phyloP scores from a whole-genome alignment of 2,888 invertebrate species.

The Drosophila quasianomalipes region DNA sequence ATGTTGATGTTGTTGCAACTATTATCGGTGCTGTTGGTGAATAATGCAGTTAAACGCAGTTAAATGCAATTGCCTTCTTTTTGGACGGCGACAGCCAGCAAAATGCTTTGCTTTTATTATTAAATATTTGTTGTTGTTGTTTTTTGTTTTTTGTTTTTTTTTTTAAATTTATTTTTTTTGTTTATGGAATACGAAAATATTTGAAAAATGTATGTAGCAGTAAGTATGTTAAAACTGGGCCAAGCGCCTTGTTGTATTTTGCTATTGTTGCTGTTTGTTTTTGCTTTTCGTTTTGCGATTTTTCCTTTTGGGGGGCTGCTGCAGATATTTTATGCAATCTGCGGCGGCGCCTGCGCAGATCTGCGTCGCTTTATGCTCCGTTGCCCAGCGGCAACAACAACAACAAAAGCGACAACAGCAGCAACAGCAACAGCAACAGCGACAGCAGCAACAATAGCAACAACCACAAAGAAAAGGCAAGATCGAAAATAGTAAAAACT shows the following conservation, averaged over 20 bases:
- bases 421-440: slow-evolving; percentile 19
- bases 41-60: slow-evolving; percentile 34
- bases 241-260: slow-evolving; percentile 13
- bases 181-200: slow-evolving; percentile 34
- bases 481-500: slow-evolving; percentile 63
- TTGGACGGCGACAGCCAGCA: slow-evolving; percentile 38
- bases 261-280: slow-evolving; percentile 13
- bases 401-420: slow-evolving; percentile 30
- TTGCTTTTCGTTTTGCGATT: slow-evolving; percentile 1
- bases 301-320: slow-evolving; percentile 25
- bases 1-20: slow-evolving; percentile 40
- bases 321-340: slow-evolving; percentile 68
- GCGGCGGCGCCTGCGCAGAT: slow-evolving; percentile 50
- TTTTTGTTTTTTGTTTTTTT: background rate
- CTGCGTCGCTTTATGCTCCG: slow-evolving; percentile 61
- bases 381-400: slow-evolving; percentile 36
- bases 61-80: slow-evolving; percentile 31
- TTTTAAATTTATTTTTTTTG: background rate
- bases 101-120: slow-evolving; percentile 50
- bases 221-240: slow-evolving; percentile 50
- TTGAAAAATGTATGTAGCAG: slow-evolving; percentile 39
- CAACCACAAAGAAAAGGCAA: slow-evolving; percentile 13
- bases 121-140: slow-evolving; percentile 27
- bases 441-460: slow-evolving; percentile 29
- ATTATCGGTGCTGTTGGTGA: slow-evolving; percentile 35